phyloP scores from a whole-genome alignment of 2,113 vertebrate genomes.

The Scolopax mira region DNA sequence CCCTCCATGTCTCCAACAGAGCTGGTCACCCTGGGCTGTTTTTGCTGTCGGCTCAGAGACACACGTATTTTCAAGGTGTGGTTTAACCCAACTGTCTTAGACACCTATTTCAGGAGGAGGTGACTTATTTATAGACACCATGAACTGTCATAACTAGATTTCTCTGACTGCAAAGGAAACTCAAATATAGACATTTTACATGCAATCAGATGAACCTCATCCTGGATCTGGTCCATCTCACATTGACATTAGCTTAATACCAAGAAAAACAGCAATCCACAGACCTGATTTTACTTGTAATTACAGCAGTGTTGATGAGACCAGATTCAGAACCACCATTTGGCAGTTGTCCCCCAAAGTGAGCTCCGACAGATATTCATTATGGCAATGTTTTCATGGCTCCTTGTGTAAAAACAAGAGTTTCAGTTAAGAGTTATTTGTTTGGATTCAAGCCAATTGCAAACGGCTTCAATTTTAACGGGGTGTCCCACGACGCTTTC shows the following conservation, averaged over 20 bases:
- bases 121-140: not conserved
- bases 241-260: not conserved
- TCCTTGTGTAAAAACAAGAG: constrained; percentile 17
- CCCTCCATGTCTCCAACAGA: not conserved
- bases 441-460: constrained; percentile 18
- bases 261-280: not conserved
- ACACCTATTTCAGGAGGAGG: not conserved
- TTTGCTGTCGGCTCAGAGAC: accelerated
- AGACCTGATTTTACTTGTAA: not conserved
- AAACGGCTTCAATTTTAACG: not conserved
- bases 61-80: not conserved
- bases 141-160: not conserved
- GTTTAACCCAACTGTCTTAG: not conserved
- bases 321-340: not conserved
- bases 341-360: constrained; percentile 9
- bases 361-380: constrained; percentile 8
- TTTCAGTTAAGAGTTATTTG: constrained; percentile 35
- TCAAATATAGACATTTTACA: not conserved
- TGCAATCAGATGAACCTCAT: not conserved
- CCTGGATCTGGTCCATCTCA: not conserved
- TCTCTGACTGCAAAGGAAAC: not conserved
- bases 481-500: not conserved
- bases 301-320: not conserved
- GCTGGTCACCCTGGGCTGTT: not conserved
- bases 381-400: not conserved